phyloP scores from a whole-genome alignment of 2,797 vertebrate species.

The Amblyraja radiata region DNA sequence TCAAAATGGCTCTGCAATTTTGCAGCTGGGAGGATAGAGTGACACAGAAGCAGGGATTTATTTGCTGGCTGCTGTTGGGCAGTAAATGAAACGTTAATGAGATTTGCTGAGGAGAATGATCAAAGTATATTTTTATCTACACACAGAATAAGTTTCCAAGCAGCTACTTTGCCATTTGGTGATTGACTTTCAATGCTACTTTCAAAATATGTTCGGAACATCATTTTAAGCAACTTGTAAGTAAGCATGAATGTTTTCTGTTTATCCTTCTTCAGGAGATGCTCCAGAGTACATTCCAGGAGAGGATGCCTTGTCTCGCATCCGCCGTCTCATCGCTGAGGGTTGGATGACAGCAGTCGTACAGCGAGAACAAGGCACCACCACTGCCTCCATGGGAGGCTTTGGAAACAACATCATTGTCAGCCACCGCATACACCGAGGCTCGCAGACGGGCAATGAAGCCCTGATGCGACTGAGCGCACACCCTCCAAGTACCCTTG shows the following conservation, averaged over 20 bases:
- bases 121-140: not conserved
- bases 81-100: not conserved
- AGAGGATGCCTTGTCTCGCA: constrained; percentile 84
- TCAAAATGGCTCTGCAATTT: not conserved
- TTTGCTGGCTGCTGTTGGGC: not conserved
- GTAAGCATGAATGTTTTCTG: constrained; percentile 40
- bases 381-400: constrained; percentile 97
- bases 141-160: not conserved
- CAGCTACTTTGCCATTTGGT: not conserved
- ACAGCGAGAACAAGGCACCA: constrained; percentile 95
- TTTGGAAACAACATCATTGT: constrained; percentile 98
- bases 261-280: constrained; percentile 57
- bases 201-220: not conserved
- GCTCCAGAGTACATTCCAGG: constrained; percentile 65
- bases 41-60: not conserved
- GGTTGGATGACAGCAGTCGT: constrained; percentile 97
- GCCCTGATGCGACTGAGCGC: not conserved
- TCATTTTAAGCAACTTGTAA: not conserved
- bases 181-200: not conserved
- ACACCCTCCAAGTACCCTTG: not conserved
- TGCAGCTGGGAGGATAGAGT: not conserved
- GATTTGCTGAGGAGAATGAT: not conserved
- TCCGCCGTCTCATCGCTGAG: constrained; percentile 91
- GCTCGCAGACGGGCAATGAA: constrained; percentile 82
- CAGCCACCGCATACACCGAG: constrained; percentile 92